Conservation (phyloP, 2,888 invertebrate genomes). For the Leptura quadrifasciata region DNA sequence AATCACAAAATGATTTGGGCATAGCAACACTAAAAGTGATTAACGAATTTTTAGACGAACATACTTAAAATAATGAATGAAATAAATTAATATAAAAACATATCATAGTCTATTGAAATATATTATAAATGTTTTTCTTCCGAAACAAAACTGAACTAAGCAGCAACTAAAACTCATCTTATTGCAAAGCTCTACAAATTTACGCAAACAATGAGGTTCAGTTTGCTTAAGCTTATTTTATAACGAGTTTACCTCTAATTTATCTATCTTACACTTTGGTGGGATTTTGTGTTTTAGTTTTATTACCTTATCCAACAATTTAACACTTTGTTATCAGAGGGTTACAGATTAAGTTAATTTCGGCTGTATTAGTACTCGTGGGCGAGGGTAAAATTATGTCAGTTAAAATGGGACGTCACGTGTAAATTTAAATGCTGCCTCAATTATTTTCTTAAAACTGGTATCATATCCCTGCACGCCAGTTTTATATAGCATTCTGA, state of each 20-base stretch:
- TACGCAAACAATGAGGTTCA: conserved; percentile 34
- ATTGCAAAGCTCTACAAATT: conserved; percentile 29
- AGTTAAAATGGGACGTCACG: conserved; percentile 45
- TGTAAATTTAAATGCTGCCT: conserved; percentile 59
- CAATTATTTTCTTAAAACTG: conserved; percentile 62
- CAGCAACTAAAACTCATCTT: conserved; percentile 14
- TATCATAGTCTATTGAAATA: conserved; percentile 6
- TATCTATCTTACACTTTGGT: conserved; percentile 40
- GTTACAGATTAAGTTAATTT: conserved; percentile 38
- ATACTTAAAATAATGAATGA: too few species aligned
- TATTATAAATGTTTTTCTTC: not conserved
- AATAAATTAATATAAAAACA: not conserved
- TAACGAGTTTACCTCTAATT: conserved; percentile 37
- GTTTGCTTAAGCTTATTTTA: conserved; percentile 34
- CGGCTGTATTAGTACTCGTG: conserved; percentile 20
- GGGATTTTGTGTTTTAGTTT: conserved; percentile 33
- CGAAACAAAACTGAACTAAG: not conserved
- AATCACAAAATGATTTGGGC: too few species aligned
- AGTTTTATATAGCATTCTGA: conserved; percentile 25
- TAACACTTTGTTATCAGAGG: conserved; percentile 37
- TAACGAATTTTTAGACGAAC: too few species aligned
- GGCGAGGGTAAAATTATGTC: conserved; percentile 24
- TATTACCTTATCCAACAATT: conserved; percentile 37
- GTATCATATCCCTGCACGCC: conserved; percentile 56
- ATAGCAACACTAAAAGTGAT: too few species aligned